Evolutionary conservation across 2,113 vertebrate genomes (phyloP).

Genomic region (Upupa epops): DNA sequence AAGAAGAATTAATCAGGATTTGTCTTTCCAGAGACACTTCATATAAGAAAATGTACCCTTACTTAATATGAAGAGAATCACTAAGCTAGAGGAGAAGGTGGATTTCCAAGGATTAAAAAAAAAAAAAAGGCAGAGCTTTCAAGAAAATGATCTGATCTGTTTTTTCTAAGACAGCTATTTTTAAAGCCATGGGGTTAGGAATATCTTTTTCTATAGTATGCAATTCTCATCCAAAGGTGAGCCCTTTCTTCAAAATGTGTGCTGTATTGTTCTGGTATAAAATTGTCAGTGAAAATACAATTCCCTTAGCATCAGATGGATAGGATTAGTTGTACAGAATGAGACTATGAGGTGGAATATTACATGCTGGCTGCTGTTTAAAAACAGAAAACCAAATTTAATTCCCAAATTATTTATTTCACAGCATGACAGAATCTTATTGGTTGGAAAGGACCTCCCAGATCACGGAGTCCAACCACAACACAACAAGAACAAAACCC

Average conservation of each 20-base stretch:
- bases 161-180: neutral
- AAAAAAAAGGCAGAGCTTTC: neutral
- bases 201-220: neutral
- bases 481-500: no score
- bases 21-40: neutral
- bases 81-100: neutral
- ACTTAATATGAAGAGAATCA: neutral
- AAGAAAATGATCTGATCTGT: neutral
- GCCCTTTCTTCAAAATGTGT: neutral
- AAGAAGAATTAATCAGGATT: neutral
- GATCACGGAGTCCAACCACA: no score
- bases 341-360: neutral
- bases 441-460: no score
- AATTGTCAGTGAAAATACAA: neutral
- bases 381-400: neutral
- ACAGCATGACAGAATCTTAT: neutral
- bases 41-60: neutral
- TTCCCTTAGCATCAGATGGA: neutral
- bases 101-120: conserved; percentile 5
- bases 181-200: neutral
- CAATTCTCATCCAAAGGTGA: neutral
- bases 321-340: neutral
- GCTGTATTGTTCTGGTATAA: neutral
- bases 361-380: neutral
- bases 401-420: neutral